These are phyloP conservation scores for Cheilosia scutellata DNA, from an alignment of 2,888 invertebrate species.

Conservation along the genomic window DNA sequence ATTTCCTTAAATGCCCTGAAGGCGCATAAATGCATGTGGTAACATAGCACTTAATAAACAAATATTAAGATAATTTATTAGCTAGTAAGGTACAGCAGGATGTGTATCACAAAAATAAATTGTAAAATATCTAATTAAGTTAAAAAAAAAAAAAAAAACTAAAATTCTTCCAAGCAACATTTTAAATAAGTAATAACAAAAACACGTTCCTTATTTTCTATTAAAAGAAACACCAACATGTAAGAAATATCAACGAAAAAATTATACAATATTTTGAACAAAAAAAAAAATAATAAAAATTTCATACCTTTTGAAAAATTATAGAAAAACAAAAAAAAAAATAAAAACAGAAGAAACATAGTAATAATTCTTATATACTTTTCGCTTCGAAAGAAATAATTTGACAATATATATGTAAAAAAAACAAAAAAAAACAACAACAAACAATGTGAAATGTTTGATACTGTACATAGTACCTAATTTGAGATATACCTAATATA, in stretches of 20 bases:
- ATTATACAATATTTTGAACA: constrained; percentile 8
- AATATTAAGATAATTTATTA: constrained; percentile 2
- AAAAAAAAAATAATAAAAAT: constrained; percentile 20
- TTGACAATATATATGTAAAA: constrained; percentile 56
- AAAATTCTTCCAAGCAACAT: constrained; percentile 34
- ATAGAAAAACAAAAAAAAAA: neutral
- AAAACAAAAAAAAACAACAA: neutral
- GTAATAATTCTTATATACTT: constrained; percentile 19
- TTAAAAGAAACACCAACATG: constrained; percentile 41
- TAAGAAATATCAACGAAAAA: constrained; percentile 58
- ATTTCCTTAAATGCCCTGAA: constrained; percentile 10
- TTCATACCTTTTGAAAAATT: constrained; percentile 35
- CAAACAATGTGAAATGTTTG: constrained; percentile 40
- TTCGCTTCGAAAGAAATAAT: constrained; percentile 56
- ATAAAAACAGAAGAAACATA: constrained; percentile 20
- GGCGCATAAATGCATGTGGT: neutral
- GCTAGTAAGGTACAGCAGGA: neutral
- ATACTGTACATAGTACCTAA: constrained; percentile 65
- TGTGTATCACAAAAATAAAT: constrained; percentile 26
- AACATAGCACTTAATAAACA: constrained; percentile 16
- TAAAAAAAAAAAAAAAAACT: neutral
- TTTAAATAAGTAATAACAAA: constrained; percentile 38
- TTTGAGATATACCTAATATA: constrained; percentile 34
- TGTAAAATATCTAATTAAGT: constrained; percentile 18
- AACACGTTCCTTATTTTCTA: constrained; percentile 63